A percentile compares a stretch with the other conserved stretches of the same genome.
Evolutionary conservation across 2,113 vertebrate species (phyloP).

Genomic region (Helogale parvula): DNA sequence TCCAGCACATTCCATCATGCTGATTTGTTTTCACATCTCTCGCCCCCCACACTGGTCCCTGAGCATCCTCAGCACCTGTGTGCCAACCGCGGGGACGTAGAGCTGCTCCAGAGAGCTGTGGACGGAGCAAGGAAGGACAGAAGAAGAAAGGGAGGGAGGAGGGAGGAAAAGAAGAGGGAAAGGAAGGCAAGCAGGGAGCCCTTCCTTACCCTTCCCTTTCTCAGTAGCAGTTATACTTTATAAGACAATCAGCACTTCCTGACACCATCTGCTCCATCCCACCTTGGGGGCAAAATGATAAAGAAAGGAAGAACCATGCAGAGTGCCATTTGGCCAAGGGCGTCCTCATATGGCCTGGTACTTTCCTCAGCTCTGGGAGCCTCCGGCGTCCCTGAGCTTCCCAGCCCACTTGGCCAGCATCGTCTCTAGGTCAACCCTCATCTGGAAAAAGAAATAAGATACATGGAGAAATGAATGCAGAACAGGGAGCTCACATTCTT

Average conservation of each 20-base stretch:
- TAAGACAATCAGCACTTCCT: neutral
- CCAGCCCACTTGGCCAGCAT: neutral
- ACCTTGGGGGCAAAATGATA: neutral
- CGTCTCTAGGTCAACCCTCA: neutral
- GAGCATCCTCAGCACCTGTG: neutral
- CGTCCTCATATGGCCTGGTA: neutral
- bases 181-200: neutral
- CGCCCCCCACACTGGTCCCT: neutral
- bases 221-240: neutral
- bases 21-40: neutral
- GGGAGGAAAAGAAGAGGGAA: neutral
- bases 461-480: neutral
- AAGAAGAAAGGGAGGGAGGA: neutral
- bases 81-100: neutral
- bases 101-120: neutral
- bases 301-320: neutral
- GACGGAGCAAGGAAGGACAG: neutral
- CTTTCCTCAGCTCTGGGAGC: neutral
- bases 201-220: neutral
- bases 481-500: neutral
- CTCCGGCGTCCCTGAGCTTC: neutral
- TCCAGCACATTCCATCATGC: neutral
- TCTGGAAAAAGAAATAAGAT: too few relatives aligned
- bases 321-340: neutral
- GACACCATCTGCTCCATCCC: neutral